Evolutionary conservation across 2,113 vertebrate genomes (phyloP), one percentile per base, ranked within the genome.

Genomic region (Hassar affinis): DNA sequence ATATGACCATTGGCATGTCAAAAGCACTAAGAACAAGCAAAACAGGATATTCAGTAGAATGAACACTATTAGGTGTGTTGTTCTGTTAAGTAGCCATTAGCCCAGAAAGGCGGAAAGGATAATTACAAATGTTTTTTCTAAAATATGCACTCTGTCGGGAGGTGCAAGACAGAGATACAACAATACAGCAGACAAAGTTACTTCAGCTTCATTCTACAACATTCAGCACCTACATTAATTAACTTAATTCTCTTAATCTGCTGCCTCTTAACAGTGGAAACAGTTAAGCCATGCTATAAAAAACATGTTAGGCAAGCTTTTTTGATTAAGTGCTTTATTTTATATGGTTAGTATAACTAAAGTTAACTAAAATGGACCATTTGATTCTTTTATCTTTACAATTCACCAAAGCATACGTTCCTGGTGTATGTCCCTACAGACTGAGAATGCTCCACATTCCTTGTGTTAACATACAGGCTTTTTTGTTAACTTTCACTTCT

Each of bases 401-500:
- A 25, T 69, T 49, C 4, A 52, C n/a, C 49, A 20, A 12, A 54
- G 17, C 14, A 35, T 22, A 76, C 9, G 17, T 76, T 76, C 6
- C 30, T 76, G 51, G 42, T 33, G 11, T 15, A 82, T 62, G 54
- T 64, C 30, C 47, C 45, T 49, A 64, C 56, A 76, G 59, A n/a
- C 49, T 35, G 42, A 82, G 54, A 64, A 47, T 17, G 49, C 57
- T 6, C 25, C 51, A 78, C 82, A 83, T 56, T 62, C 59, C 42
- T 52, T 18, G 52, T 45, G 18, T 57, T 84, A 59, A 54, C 64
- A 51, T 51, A 81, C 69, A 74, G 59, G 47, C 33, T 61, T 76
- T 3, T 68, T 77, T 83, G 85, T 76, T 62, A 66, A 78, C 69
- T 74, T 78, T 54, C 59, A 38, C 52, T 78, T 30, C 77, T 78